Conservation (phyloP, 2,888 invertebrate genomes). For the Perdita meconis region DNA sequence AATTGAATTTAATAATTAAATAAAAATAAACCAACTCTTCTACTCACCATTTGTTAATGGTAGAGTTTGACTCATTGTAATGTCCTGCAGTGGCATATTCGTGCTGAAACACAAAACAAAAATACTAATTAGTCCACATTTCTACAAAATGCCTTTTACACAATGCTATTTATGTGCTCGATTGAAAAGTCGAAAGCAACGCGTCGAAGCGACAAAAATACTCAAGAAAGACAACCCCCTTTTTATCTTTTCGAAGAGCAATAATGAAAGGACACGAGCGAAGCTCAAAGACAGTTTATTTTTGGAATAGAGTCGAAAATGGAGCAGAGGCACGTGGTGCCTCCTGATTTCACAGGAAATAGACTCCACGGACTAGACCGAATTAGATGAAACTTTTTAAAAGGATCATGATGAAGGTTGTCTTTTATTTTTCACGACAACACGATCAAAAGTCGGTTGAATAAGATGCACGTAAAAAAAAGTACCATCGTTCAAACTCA, state of each 20-base stretch:
- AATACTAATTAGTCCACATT: conserved; percentile 16
- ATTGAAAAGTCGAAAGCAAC: background rate
- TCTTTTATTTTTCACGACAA: conserved; percentile 65
- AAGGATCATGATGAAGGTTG: conserved; percentile 61
- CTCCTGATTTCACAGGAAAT: conserved; percentile 59
- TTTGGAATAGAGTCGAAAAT: conserved; percentile 55
- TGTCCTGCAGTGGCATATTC: conserved; percentile 76
- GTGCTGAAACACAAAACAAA: conserved; percentile 75
- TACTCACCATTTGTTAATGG: conserved; percentile 76
- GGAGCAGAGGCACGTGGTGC: conserved; percentile 49
- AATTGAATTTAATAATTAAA: background rate
- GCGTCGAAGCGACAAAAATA: background rate
- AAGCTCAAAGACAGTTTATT: conserved; percentile 54
- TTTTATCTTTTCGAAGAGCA: conserved; percentile 1
- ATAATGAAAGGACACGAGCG: conserved; percentile 31
- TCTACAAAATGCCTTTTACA: background rate
- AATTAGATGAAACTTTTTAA: conserved; percentile 67
- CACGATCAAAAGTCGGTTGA: too few species aligned
- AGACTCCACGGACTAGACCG: conserved; percentile 57
- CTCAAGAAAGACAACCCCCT: background rate
- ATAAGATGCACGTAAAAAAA: too few species aligned
- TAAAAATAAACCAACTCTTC: background rate
- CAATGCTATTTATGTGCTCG: background rate
- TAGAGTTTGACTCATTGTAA: conserved; percentile 77
- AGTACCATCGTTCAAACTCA: too few species aligned